Evolutionary conservation across 2,888 invertebrate species (phyloP), one percentile per base, ranked within the genome.

Genomic region (Trichogramma dendrolimi): DNA sequence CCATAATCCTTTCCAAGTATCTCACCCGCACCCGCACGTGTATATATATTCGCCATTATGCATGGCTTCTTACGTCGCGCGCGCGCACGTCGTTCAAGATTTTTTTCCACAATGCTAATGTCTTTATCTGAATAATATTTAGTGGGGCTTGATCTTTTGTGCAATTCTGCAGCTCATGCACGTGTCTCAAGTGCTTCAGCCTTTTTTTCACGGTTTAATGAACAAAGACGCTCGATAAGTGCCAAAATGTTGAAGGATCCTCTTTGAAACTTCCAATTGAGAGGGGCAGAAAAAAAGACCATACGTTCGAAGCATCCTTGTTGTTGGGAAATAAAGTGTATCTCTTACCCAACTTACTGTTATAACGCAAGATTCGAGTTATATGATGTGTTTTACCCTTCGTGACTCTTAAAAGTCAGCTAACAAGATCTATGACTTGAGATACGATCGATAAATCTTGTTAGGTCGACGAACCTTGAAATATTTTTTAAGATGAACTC

Each of bases 71-170:
- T 27, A 27, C 27, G 27, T 27, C 27, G 27, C 27, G 27, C 27
- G 27, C 27, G 27, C 27, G 27, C 10, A 11, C 43, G 43, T 27
- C 42, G 54, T 38, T 57, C 51, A 55, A 65, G 62, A 62, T 60
- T 62, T 62, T 65, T 62, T 27, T 27, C 27, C 27, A 27, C 27
- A 58, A 65, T 58, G 53, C 58, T 62, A 61, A 60, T 62, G 51
- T 47, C 27, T 40, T 48, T 53, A 65, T 65, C 58, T 65, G 58
- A 62, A 65, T 65, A 62, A 65, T 62, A 65, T 65, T 62, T 55
- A 60, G 60, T 52, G 55, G 57, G 43, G 27, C 6, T 38, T n/a
- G 43, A 51, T 54, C 56, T 47, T 61, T 58, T 46, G 43, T 43
- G 40, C 59, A 53, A 63, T 60, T 5, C 53, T 41, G 44, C 46